Evolutionary conservation across 2,113 vertebrate genomes (phyloP).

Genomic region (Bubo scandiacus): DNA sequence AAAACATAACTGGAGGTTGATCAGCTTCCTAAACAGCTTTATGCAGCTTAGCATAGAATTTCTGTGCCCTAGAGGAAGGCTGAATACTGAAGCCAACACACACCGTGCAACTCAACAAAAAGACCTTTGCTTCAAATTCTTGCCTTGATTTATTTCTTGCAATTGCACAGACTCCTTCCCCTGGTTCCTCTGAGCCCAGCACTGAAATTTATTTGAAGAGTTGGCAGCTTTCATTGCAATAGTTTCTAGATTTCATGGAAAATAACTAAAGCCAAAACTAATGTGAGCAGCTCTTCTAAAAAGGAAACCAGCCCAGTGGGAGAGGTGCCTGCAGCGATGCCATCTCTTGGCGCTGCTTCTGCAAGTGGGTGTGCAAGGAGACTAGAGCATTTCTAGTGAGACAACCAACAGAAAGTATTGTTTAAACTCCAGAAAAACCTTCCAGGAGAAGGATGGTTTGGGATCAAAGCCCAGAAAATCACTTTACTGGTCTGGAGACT

Average conservation of each 20-base stretch:
- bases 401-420: neutral
- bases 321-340: neutral
- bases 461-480: slow-evolving; percentile 12
- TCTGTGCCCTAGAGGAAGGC: neutral
- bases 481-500: neutral
- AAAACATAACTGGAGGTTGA: neutral
- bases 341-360: neutral
- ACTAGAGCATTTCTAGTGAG: neutral
- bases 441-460: neutral
- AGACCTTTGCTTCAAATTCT: neutral
- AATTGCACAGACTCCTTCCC: neutral
- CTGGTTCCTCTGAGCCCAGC: neutral
- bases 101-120: neutral
- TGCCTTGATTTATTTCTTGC: slow-evolving; percentile 23
- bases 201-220: neutral
- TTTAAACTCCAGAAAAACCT: neutral
- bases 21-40: neutral
- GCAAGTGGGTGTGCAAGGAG: neutral
- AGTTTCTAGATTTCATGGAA: slow-evolving; percentile 32
- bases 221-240: slow-evolving; percentile 8
- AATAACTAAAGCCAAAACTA: slow-evolving; percentile 35
- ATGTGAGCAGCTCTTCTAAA: neutral
- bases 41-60: neutral
- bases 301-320: neutral
- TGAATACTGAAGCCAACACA: neutral